A percentile compares a stretch with the other conserved stretches of the same genome.
These are phyloP conservation scores for Oligia latruncula DNA, from an alignment of 2,888 invertebrate genomes.

Conservation along the genomic window DNA sequence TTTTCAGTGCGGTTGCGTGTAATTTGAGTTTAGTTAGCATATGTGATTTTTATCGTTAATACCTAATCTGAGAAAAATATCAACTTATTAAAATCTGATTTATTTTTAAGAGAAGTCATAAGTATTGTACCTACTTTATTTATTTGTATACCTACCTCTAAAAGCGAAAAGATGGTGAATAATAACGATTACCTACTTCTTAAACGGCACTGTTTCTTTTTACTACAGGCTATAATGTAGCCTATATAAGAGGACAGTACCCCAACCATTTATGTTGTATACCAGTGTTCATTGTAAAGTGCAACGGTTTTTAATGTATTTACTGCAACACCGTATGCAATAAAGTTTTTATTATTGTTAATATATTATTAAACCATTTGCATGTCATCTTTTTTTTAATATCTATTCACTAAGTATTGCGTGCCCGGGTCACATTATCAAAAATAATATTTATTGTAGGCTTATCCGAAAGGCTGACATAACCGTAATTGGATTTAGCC, in stretches of 20 bases:
- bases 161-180: neutral
- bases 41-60: conserved; percentile 10
- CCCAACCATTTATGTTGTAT: too few species aligned
- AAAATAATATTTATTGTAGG: conserved; percentile 71
- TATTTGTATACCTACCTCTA: neutral
- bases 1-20: conserved; percentile 21
- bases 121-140: neutral
- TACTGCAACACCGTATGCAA: too few species aligned
- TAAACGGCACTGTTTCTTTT: neutral
- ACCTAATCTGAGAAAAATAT: neutral
- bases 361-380: conserved; percentile 10
- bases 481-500: conserved; percentile 69
- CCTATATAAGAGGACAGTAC: too few species aligned
- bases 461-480: conserved; percentile 65
- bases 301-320: too few species aligned
- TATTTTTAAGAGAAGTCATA: neutral
- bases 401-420: conserved; percentile 37
- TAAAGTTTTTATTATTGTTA: too few species aligned
- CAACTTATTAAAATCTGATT: conserved; percentile 6
- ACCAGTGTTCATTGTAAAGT: too few species aligned
- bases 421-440: conserved; percentile 61
- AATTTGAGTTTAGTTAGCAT: conserved; percentile 13
- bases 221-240: neutral
- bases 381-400: conserved; percentile 41
- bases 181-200: neutral